These are phyloP conservation scores for Aplochiton taeniatus DNA, from an alignment of 2,797 vertebrate species.

Conservation along the genomic window DNA sequence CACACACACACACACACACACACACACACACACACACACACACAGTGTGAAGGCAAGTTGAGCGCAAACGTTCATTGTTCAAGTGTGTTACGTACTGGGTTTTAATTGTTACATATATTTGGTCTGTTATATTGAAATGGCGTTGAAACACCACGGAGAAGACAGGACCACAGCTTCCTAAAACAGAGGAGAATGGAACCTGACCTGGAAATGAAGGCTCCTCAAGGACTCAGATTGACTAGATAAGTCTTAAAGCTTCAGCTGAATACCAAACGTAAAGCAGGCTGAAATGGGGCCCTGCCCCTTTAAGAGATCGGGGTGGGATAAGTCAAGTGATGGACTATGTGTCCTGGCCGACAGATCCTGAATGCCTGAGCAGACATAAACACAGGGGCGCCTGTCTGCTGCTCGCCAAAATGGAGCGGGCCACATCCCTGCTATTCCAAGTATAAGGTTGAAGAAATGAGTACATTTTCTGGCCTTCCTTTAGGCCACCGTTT, in stretches of 20 bases:
- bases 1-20: background rate
- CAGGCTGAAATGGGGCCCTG: slow-evolving; percentile 21
- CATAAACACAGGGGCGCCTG: slow-evolving; percentile 47
- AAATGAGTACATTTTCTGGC: background rate
- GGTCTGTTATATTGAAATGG: too few relatives aligned
- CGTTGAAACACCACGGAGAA: too few relatives aligned
- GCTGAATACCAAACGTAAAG: background rate
- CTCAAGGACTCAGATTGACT: too few relatives aligned
- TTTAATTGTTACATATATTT: too few relatives aligned
- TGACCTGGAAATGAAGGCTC: too few relatives aligned
- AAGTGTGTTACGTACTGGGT: too few relatives aligned
- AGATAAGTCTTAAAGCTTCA: background rate
- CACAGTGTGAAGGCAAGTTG: too few relatives aligned
- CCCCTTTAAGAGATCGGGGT: slow-evolving; percentile 50
- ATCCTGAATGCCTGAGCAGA: slow-evolving; percentile 57
- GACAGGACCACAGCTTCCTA: too few relatives aligned
- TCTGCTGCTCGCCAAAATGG: slow-evolving; percentile 32
- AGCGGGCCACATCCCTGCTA: slow-evolving; percentile 2
- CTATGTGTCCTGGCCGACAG: slow-evolving; percentile 40
- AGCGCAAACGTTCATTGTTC: too few relatives aligned
- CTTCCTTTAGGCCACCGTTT: too few relatives aligned
- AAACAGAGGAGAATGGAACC: too few relatives aligned
- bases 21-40: background rate
- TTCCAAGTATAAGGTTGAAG: slow-evolving; percentile 19
- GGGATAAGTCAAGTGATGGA: slow-evolving; percentile 36